Percentiles rank a stretch among this genome's conserved stretches.
Conservation (phyloP, 2,797 vertebrate species). For the Poeciliopsis turneri region DNA sequence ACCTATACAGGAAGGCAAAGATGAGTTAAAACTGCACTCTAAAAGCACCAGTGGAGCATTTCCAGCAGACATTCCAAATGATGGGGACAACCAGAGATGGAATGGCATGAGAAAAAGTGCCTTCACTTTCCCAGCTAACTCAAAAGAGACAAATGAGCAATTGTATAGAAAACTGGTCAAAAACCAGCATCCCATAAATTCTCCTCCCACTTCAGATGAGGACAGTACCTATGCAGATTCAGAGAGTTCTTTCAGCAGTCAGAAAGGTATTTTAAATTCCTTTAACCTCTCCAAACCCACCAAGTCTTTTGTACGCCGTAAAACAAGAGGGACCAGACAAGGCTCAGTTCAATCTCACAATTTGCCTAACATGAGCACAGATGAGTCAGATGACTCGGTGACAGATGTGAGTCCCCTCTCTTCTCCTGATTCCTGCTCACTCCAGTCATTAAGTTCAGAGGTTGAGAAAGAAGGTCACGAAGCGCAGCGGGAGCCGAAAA, state of each 20-base stretch:
- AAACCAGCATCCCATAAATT: conserved; percentile 23
- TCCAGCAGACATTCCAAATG: conserved; percentile 63
- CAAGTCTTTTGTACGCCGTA: conserved; percentile 24
- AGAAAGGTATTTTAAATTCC: conserved; percentile 29
- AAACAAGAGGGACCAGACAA: conserved; percentile 14
- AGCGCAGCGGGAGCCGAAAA: conserved; percentile 35
- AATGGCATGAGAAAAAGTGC: conserved; percentile 78
- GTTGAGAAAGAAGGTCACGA: conserved; percentile 13
- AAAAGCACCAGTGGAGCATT: conserved; percentile 66
- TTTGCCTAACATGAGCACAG: conserved; percentile 47
- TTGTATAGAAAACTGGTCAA: conserved; percentile 35
- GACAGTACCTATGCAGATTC: conserved; percentile 47
- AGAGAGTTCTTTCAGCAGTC: conserved; percentile 30
- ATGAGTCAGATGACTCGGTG: conserved; percentile 87
- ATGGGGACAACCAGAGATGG: conserved; percentile 66
- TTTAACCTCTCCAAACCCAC: conserved; percentile 7
- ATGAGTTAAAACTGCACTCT: conserved; percentile 50
- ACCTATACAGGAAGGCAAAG: conserved; percentile 23
- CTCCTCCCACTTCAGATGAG: conserved; percentile 39
- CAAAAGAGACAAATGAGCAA: conserved; percentile 28
- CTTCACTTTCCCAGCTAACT: conserved; percentile 56
- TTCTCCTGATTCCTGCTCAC: conserved; percentile 86
- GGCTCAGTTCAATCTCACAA: conserved; percentile 44
- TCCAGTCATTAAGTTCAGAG: conserved; percentile 81
- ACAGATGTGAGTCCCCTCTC: conserved; percentile 91